Base-by-base conservation (phyloP, 2,888 invertebrate species). In the Shargacucullia verbasci region DNA sequence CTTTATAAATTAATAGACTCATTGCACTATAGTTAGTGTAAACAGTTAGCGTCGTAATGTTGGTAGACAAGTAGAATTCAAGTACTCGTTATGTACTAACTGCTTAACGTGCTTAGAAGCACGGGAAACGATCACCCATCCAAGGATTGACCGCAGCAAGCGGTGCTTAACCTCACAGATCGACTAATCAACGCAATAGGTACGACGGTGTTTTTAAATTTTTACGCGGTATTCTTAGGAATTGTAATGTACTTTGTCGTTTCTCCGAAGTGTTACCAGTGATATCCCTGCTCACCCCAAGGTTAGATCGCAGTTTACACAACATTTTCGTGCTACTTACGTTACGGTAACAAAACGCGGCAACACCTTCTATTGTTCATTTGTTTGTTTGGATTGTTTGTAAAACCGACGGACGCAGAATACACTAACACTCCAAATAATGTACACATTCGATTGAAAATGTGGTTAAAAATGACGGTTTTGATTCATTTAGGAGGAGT, bases 331-430 rank as follows among this genome's bases (percentile, higher is more conserved):
- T 8, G 25, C 11, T 11, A 1, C 31, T 35, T 46, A 31, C 31
- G 37, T 52, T 46, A 12, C 20, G 34, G 64, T 37, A 52, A 66
- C n/a, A 29, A 9, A 48, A 64, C 50, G 20, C 39, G 0, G 11
- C 33, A n/a, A 15, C 29, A n/a, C 0, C 20, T 9, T 1, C 64
- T 59, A 64, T 64, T 64, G 64, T 64, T 64, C 63, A 3, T 1
- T 0, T 20, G 33, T 37, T 44, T 64, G 64, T 64, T 64, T 52
- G 67, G 33, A 34, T 44, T 64, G 64, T 64, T 64, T 52, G 67
- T 29, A 15, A 29, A 2, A 15, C 2, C 10, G 34, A 29, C 64
- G 60, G 67, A 66, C 44, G 60, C 41, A 27, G 13, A 39, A n/a
- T n/a, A 44, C 1, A 37, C 43, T n/a, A 41, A 66, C 59, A 61